Percentiles rank a stretch among this genome's conserved stretches.
Conservation (phyloP, 2,888 invertebrate genomes). For the Sclerodermus sp. region DNA sequence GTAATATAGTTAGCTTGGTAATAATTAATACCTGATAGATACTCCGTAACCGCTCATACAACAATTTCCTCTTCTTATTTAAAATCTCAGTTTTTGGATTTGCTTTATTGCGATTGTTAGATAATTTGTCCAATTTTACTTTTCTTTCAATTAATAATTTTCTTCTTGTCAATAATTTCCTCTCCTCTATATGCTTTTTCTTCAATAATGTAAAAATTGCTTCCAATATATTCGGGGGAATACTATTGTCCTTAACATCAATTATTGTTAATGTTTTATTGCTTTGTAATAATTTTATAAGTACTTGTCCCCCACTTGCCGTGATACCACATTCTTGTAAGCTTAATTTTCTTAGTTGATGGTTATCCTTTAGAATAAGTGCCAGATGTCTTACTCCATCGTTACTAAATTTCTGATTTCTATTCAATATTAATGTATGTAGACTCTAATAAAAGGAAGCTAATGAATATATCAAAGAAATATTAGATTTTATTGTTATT, state of each 20-base stretch:
- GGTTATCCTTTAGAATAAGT: conserved; percentile 23
- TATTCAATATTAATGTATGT: conserved; percentile 25
- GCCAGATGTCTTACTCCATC: conserved; percentile 20
- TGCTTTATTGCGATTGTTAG: neutral
- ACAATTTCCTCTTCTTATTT: too few relatives aligned
- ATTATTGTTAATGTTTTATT: conserved; percentile 25
- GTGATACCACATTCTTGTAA: conserved; percentile 33
- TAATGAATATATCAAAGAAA: too few relatives aligned
- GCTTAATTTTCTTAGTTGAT: conserved; percentile 29
- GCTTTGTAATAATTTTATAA: conserved; percentile 25
- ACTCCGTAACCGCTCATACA: too few relatives aligned
- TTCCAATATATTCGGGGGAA: conserved; percentile 19
- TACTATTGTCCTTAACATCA: conserved; percentile 27
- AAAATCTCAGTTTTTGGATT: neutral
- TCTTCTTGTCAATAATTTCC: conserved; percentile 3
- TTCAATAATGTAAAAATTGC: conserved; percentile 21
- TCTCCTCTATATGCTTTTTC: conserved; percentile 12
- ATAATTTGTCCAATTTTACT: neutral
- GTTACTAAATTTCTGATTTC: conserved; percentile 31
- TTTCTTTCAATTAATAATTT: conserved; percentile 2
- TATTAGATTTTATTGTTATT: too few relatives aligned
- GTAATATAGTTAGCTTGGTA: too few relatives aligned
- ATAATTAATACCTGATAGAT: too few relatives aligned
- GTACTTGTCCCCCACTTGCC: conserved; percentile 19
- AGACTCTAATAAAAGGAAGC: conserved; percentile 22